phyloP scores from a whole-genome alignment of 1,140 invertebrate genomes.

The Gonatopus flavifemur region DNA sequence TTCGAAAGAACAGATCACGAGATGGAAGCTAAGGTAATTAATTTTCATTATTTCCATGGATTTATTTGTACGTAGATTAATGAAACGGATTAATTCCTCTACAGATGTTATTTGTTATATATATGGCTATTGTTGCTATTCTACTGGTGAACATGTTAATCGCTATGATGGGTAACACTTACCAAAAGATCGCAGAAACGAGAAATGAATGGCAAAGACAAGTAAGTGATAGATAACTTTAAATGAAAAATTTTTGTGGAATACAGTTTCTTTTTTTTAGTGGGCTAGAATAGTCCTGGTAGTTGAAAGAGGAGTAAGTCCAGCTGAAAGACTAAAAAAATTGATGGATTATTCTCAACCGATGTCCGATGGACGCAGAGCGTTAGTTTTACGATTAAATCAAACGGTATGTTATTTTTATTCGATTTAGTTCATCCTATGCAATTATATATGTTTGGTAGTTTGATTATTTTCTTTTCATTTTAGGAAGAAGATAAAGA shows the following conservation, averaged over 20 bases:
- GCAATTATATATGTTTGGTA: background rate
- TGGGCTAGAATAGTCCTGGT: constrained; percentile 98
- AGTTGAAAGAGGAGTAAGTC: constrained; percentile 91
- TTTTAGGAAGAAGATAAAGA: constrained; percentile 85
- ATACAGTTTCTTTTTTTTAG: constrained; percentile 50
- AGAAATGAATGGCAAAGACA: constrained; percentile 98
- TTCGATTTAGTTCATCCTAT: background rate
- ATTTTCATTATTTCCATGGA: background rate
- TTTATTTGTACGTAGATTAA: background rate
- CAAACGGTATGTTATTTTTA: constrained; percentile 67
- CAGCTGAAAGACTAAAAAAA: constrained; percentile 80
- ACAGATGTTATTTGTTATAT: constrained; percentile 89
- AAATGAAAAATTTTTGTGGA: constrained; percentile 1
- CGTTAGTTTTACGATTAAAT: constrained; percentile 81
- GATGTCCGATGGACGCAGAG: constrained; percentile 87
- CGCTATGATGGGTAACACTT: constrained; percentile 99
- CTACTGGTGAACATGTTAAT: constrained; percentile 98
- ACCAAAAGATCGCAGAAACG: constrained; percentile 96
- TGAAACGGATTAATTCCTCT: too few relatives aligned
- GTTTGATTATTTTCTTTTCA: constrained; percentile 23
- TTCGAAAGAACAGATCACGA: constrained; percentile 88
- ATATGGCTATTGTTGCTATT: constrained; percentile 95
- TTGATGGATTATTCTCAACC: constrained; percentile 92
- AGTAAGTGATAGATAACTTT: constrained; percentile 56
- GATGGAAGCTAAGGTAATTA: constrained; percentile 84